Percentiles rank a stretch among this genome's conserved stretches.
Evolutionary conservation across 2,797 vertebrate species (phyloP).

Genomic region (Amazona ochrocephala): DNA sequence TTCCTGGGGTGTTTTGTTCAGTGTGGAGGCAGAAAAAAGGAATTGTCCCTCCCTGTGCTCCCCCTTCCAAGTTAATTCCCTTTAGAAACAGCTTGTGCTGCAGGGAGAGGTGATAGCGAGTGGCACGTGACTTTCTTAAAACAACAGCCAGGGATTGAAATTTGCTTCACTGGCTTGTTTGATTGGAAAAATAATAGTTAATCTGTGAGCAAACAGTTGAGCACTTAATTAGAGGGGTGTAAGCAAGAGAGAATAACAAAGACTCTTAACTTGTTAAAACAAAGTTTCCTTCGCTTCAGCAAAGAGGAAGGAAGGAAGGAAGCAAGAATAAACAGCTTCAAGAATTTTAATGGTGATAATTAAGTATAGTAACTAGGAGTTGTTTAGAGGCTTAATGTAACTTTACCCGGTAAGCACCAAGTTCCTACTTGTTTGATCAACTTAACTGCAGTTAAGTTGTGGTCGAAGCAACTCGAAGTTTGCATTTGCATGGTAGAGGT

Average conservation of each 20-base stretch:
- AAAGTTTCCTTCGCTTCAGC: constrained; percentile 81
- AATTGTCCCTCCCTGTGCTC: not conserved
- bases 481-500: constrained; percentile 40
- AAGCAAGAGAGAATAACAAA: constrained; percentile 69
- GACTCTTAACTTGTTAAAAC: constrained; percentile 83
- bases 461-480: constrained; percentile 55
- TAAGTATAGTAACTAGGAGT: constrained; percentile 86
- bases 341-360: constrained; percentile 92
- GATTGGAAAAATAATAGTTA: constrained; percentile 69
- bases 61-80: constrained; percentile 27
- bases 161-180: constrained; percentile 48
- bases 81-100: constrained; percentile 4
- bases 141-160: constrained; percentile 50
- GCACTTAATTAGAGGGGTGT: constrained; percentile 80
- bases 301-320: constrained; percentile 81
- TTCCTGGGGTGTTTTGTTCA: not conserved
- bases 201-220: constrained; percentile 76
- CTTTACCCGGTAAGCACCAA: constrained; percentile 80
- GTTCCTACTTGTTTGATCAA: constrained; percentile 84
- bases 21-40: not conserved
- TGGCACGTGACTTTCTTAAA: constrained; percentile 34
- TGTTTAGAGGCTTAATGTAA: constrained; percentile 85
- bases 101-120: constrained; percentile 19
- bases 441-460: constrained; percentile 72
- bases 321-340: constrained; percentile 88